phyloP scores from a whole-genome alignment of 1,140 invertebrate genomes.

The Philopotamus ludificatus region DNA sequence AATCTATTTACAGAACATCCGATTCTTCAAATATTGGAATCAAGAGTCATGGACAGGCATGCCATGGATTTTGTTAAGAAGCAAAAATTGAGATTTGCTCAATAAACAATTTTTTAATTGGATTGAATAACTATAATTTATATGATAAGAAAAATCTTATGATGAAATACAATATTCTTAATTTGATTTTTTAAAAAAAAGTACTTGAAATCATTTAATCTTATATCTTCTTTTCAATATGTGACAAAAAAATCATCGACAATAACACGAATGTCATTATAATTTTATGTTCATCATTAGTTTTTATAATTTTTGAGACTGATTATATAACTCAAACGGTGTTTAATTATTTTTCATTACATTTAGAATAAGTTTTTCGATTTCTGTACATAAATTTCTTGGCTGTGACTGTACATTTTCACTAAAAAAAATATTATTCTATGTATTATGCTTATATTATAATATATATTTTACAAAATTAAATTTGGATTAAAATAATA shows the following conservation, averaged over 20 bases:
- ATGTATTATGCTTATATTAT: no score
- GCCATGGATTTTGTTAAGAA: conserved; percentile 89
- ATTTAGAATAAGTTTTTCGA: not conserved
- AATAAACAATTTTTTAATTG: conserved; percentile 1
- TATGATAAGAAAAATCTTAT: no score
- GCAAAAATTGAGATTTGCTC: conserved; percentile 68
- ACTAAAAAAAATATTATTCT: no score
- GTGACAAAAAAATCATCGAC: conserved; percentile 3
- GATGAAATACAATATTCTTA: no score
- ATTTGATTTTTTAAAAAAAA: no score
- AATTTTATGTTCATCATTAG: not conserved
- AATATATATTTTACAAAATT: no score
- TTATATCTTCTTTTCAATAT: not conserved
- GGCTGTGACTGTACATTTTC: conserved; percentile 3
- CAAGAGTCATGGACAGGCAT: conserved; percentile 77
- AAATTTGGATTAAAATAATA: no score
- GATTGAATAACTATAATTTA: not conserved
- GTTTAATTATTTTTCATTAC: not conserved
- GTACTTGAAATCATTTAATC: no score
- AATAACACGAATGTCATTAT: conserved; percentile 14
- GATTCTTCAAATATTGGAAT: conserved; percentile 82
- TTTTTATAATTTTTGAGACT: conserved; percentile 11
- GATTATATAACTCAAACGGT: not conserved
- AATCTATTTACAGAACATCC: conserved; percentile 64
- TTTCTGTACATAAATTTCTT: conserved; percentile 13